These are phyloP conservation scores for Apotomis turbidana DNA, from an alignment of 2,888 invertebrate species.

Conservation along the genomic window DNA sequence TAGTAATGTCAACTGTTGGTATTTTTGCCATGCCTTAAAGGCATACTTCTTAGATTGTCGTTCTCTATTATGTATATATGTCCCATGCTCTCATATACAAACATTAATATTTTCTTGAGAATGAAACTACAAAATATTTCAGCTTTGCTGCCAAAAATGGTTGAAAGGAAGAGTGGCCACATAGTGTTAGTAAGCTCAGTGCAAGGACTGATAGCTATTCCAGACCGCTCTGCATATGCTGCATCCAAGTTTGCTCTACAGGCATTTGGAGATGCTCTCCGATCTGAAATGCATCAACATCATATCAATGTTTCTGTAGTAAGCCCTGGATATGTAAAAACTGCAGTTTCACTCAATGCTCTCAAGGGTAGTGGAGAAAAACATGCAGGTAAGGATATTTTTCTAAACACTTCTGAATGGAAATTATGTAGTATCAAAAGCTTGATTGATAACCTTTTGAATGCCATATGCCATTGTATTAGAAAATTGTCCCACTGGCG, in stretches of 20 bases:
- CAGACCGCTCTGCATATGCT: conserved; percentile 93
- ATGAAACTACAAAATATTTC: conserved; percentile 54
- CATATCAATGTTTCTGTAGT: conserved; percentile 94
- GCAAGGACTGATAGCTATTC: conserved; percentile 96
- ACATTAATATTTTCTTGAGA: too few relatives aligned
- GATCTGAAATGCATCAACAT: conserved; percentile 92
- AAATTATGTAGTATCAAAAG: too few relatives aligned
- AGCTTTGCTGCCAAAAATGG: conserved; percentile 94
- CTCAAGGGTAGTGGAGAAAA: conserved; percentile 90
- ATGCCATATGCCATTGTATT: too few relatives aligned
- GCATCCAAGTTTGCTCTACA: conserved; percentile 98
- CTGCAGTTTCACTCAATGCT: conserved; percentile 96
- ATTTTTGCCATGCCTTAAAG: too few relatives aligned
- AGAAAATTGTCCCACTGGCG: too few relatives aligned
- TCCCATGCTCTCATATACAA: too few relatives aligned
- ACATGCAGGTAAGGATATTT: conserved; percentile 86
- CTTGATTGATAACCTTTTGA: too few relatives aligned
- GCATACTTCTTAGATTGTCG: too few relatives aligned
- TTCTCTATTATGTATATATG: too few relatives aligned
- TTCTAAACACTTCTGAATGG: background rate
- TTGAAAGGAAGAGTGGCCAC: conserved; percentile 88
- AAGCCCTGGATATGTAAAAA: conserved; percentile 95
- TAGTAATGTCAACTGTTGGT: too few relatives aligned
- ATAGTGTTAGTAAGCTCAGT: conserved; percentile 96
- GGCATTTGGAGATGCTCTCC: conserved; percentile 95